Evolutionary conservation across 2,797 vertebrate species (phyloP).

Genomic region (Lithobates sylvaticus): DNA sequence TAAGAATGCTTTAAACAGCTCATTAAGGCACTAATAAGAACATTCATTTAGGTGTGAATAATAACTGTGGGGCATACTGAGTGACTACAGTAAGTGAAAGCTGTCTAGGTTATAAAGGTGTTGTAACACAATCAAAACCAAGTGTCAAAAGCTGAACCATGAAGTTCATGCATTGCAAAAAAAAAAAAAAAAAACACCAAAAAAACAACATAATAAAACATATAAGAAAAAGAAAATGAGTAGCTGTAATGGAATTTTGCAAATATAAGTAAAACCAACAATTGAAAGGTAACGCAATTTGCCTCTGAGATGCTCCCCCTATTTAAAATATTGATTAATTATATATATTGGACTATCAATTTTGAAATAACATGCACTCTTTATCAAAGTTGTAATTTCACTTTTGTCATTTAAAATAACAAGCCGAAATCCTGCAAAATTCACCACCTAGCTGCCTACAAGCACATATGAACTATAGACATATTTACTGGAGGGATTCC

Average conservation of each 20-base stretch:
- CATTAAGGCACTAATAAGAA: conserved; percentile 40
- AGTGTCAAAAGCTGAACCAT: conserved; percentile 2
- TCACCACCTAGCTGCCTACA: neutral
- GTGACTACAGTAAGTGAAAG: neutral
- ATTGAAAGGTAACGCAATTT: too few relatives aligned
- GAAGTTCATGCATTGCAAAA: neutral
- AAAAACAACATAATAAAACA: too few relatives aligned
- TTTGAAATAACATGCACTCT: neutral
- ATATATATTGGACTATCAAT: neutral
- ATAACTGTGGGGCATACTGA: conserved; percentile 35
- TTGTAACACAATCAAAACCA: conserved; percentile 6
- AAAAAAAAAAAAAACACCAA: too few relatives aligned
- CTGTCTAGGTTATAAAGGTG: conserved; percentile 11
- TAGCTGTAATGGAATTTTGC: neutral
- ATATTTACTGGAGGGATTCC: neutral
- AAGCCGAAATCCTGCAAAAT: neutral
- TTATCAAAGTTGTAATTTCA: neutral
- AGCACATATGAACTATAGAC: neutral
- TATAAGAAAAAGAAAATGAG: neutral
- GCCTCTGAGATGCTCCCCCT: too few relatives aligned
- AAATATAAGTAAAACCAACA: neutral
- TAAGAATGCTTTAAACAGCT: conserved; percentile 18
- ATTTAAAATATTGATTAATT: too few relatives aligned
- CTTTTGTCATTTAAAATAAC: neutral
- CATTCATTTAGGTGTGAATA: conserved; percentile 34